Conservation (phyloP, 2,888 invertebrate genomes). For the Macaria liturata region DNA sequence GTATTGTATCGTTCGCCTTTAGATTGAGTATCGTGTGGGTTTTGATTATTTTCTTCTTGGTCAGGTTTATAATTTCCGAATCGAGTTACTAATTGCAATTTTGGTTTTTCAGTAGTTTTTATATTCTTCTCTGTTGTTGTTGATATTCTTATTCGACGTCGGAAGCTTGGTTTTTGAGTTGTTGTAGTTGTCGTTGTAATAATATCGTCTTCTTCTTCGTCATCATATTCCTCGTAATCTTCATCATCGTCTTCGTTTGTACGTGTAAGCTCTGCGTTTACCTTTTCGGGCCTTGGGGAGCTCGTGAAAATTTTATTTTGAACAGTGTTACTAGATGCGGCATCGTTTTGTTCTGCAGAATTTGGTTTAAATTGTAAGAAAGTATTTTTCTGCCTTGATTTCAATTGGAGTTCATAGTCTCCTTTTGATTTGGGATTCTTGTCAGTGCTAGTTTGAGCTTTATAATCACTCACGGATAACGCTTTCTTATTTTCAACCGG, state of each 20-base stretch:
- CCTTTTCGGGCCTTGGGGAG: conserved; percentile 22
- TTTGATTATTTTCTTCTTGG: conserved; percentile 30
- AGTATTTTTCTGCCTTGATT: too few relatives aligned
- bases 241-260: conserved; percentile 52
- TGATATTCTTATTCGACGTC: conserved; percentile 43
- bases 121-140: conserved; percentile 46
- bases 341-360: conserved; percentile 43
- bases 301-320: conserved; percentile 45
- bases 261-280: too few relatives aligned
- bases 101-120: conserved; percentile 43
- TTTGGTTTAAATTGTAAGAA: conserved; percentile 21
- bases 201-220: conserved; percentile 37
- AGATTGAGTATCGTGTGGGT: conserved; percentile 16
- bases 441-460: conserved; percentile 40
- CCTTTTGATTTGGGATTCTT: conserved; percentile 22
- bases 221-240: conserved; percentile 50
- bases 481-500: conserved; percentile 63
- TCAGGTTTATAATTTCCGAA: conserved; percentile 52
- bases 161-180: conserved; percentile 49
- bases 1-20: conserved; percentile 13
- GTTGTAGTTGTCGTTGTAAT: conserved; percentile 48
- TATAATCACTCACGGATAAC: conserved; percentile 61
- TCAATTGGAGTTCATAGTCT: conserved; percentile 14
- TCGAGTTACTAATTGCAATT: conserved; percentile 60
- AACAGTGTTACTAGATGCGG: conserved; percentile 50